Conservation (phyloP, 2,888 invertebrate species). For the Heliothis peltigera region DNA sequence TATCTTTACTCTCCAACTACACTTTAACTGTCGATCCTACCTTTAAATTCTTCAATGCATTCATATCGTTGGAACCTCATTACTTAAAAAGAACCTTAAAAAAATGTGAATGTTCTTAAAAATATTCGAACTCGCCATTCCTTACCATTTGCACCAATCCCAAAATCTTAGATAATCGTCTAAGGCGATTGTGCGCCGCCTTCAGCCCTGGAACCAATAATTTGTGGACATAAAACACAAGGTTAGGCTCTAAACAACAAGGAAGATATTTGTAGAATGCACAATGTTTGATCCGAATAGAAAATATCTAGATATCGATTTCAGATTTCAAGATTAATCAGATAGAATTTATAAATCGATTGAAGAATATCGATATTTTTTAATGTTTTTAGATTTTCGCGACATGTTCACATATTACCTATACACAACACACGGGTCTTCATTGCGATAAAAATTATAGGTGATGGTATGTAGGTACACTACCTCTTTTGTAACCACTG, state of each 20-base stretch:
- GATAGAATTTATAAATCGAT: background rate
- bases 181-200: constrained; percentile 68
- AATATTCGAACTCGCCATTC: background rate
- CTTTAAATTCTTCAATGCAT: too few relatives aligned
- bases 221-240: constrained; percentile 82
- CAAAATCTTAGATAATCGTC: constrained; percentile 49
- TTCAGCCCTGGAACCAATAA: constrained; percentile 69
- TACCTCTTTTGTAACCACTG: too few relatives aligned
- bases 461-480: too few relatives aligned
- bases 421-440: too few relatives aligned
- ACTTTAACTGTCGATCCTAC: too few relatives aligned
- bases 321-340: background rate
- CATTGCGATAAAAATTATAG: too few relatives aligned
- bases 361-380: background rate
- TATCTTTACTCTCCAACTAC: too few relatives aligned
- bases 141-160: constrained; percentile 40
- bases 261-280: constrained; percentile 61
- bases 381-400: too few relatives aligned
- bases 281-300: constrained; percentile 45
- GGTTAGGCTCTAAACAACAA: constrained; percentile 67
- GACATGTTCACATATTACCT: too few relatives aligned
- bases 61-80: too few relatives aligned
- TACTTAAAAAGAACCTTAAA: too few relatives aligned
- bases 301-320: constrained; percentile 12
- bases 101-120: background rate